These are phyloP conservation scores for Myzus persicae DNA, from an alignment of 1,140 invertebrate genomes.

Conservation along the genomic window DNA sequence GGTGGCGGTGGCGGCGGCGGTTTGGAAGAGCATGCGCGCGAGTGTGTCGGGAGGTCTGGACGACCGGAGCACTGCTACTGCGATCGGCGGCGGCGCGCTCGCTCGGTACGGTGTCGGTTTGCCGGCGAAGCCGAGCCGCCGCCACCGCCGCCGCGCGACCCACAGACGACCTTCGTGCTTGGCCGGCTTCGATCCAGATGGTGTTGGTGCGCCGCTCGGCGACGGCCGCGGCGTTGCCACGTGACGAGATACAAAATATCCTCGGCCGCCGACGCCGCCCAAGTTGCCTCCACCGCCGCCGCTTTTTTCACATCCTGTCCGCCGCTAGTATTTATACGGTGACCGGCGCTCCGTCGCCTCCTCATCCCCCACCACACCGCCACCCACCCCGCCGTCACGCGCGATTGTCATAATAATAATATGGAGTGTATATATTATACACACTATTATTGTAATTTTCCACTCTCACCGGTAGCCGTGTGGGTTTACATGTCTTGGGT, in stretches of 20 bases:
- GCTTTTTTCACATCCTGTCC: slow-evolving; percentile 28
- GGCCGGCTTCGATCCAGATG: slow-evolving; percentile 58
- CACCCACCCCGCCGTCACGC: neutral
- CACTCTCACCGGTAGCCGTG: neutral
- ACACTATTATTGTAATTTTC: neutral
- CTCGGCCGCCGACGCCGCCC: slow-evolving; percentile 40
- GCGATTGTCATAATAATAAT: too few species aligned
- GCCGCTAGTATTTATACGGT: neutral
- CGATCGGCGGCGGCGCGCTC: slow-evolving; percentile 16
- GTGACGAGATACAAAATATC: slow-evolving; percentile 49
- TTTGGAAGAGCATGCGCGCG: neutral
- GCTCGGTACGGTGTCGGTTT: neutral
- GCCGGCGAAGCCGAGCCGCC: slow-evolving; percentile 30
- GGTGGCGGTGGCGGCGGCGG: neutral
- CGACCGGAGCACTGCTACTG: slow-evolving; percentile 56
- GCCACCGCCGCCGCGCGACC: slow-evolving; percentile 47
- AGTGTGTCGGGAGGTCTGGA: slow-evolving; percentile 22
- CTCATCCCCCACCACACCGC: neutral
- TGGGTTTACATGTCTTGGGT: neutral
- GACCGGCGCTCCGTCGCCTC: neutral
- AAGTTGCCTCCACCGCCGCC: slow-evolving; percentile 41
- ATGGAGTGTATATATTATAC: neutral
- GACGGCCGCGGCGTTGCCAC: slow-evolving; percentile 54
- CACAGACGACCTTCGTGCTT: slow-evolving; percentile 58
- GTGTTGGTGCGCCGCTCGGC: slow-evolving; percentile 42